Evolutionary conservation across 2,888 invertebrate genomes (phyloP).

Genomic region (Microchrysa polita): DNA sequence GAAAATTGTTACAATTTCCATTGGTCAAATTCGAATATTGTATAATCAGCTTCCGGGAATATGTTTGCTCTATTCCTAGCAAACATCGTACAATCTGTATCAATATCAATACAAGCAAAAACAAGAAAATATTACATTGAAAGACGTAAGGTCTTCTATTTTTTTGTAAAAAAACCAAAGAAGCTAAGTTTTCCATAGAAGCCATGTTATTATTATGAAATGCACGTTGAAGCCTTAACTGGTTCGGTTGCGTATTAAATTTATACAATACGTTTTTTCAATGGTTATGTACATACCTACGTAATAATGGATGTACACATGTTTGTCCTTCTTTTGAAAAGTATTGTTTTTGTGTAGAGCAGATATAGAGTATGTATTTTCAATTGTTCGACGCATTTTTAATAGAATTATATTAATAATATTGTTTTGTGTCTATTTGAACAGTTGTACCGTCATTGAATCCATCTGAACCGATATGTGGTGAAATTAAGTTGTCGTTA

Average conservation of each 20-base stretch:
- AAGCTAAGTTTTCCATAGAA: too few relatives aligned
- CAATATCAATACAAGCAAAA: slow-evolving; percentile 18
- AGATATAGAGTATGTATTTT: too few relatives aligned
- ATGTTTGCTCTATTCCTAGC: too few relatives aligned
- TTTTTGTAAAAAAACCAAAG: too few relatives aligned
- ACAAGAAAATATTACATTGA: background rate
- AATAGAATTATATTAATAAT: background rate
- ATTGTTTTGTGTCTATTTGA: slow-evolving; percentile 20
- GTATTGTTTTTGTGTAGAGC: slow-evolving; percentile 5
- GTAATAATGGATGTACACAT: background rate
- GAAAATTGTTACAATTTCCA: too few relatives aligned
- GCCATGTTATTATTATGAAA: slow-evolving; percentile 3
- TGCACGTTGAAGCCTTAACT: background rate
- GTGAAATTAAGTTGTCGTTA: slow-evolving; percentile 81
- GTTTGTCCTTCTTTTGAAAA: background rate
- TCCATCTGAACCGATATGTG: slow-evolving; percentile 65
- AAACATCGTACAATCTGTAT: background rate
- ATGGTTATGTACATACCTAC: too few relatives aligned
- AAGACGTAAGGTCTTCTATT: too few relatives aligned
- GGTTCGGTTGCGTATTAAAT: too few relatives aligned
- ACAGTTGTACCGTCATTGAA: slow-evolving; percentile 36
- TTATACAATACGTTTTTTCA: too few relatives aligned
- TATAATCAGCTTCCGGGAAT: slow-evolving; percentile 14
- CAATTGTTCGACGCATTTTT: background rate
- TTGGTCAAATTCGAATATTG: too few relatives aligned